phyloP scores from a whole-genome alignment of 2,888 invertebrate genomes.

The Coleophora deauratella region DNA sequence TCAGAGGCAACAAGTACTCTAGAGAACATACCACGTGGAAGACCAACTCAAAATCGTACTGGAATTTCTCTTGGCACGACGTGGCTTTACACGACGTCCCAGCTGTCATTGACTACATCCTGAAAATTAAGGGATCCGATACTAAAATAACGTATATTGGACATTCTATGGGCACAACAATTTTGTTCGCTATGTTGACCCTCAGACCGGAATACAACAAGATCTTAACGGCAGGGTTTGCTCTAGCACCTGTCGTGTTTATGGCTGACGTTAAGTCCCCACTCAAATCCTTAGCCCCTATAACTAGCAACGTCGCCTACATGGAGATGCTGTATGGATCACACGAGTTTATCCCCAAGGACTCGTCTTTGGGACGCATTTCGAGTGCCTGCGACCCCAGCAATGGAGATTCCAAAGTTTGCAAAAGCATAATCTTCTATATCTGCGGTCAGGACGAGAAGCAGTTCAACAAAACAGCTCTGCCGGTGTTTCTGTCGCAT shows the following conservation, averaged over 20 bases:
- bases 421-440: constrained; percentile 81
- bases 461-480: constrained; percentile 78
- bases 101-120: constrained; percentile 81
- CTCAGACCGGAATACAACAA: constrained; percentile 78
- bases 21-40: constrained; percentile 74
- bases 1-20: constrained; percentile 85
- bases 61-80: constrained; percentile 90
- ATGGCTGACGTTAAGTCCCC: constrained; percentile 78
- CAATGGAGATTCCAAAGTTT: constrained; percentile 71
- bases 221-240: constrained; percentile 76
- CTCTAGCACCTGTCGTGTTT: constrained; percentile 81
- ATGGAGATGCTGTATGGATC: constrained; percentile 77
- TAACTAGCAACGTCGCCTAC: constrained; percentile 73
- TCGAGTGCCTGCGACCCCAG: constrained; percentile 71
- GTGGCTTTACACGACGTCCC: constrained; percentile 92
- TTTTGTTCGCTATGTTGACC: constrained; percentile 81
- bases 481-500: constrained; percentile 81
- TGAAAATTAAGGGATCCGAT: constrained; percentile 35
- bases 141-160: constrained; percentile 81
- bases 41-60: constrained; percentile 76
- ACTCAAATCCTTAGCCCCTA: constrained; percentile 78
- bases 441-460: constrained; percentile 80
- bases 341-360: constrained; percentile 82
- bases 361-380: constrained; percentile 71
- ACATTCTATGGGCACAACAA: constrained; percentile 93